A percentile compares a stretch with the other conserved stretches of the same genome.
phyloP scores from a whole-genome alignment of 2,113 vertebrate genomes.

The Oxyruncus cristatus region DNA sequence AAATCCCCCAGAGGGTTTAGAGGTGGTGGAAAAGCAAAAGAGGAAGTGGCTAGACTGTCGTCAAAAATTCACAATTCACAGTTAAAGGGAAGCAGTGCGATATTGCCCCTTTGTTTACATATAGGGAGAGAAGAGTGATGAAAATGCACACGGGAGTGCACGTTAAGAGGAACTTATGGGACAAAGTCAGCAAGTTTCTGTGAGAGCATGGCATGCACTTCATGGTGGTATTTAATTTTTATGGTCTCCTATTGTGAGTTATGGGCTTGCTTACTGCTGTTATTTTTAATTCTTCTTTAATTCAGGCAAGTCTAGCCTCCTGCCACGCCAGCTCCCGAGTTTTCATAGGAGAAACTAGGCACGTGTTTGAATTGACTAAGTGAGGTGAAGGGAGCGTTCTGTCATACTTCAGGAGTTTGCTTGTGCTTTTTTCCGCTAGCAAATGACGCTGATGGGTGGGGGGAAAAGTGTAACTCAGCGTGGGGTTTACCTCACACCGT shows the following conservation, averaged over 20 bases:
- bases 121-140: background rate
- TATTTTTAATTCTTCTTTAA: background rate
- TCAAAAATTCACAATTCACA: background rate
- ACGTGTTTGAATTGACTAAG: background rate
- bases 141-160: background rate
- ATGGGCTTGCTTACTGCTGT: background rate
- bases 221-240: background rate
- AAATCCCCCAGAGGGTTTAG: background rate
- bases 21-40: background rate
- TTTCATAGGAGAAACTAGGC: background rate
- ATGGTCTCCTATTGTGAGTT: background rate
- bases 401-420: background rate
- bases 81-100: background rate
- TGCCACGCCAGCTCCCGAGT: background rate
- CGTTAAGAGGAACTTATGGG: background rate
- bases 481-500: background rate
- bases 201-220: background rate
- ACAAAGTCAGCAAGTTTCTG: background rate
- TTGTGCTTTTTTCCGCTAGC: background rate
- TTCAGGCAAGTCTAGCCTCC: background rate
- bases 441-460: accelerated
- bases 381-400: background rate
- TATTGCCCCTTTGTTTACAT: background rate
- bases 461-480: background rate
- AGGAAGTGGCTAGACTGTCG: background rate